A percentile compares a stretch with the other conserved stretches of the same genome.
Evolutionary conservation across 1,140 invertebrate genomes (phyloP).

Genomic region (Drosophila parabipectinata): DNA sequence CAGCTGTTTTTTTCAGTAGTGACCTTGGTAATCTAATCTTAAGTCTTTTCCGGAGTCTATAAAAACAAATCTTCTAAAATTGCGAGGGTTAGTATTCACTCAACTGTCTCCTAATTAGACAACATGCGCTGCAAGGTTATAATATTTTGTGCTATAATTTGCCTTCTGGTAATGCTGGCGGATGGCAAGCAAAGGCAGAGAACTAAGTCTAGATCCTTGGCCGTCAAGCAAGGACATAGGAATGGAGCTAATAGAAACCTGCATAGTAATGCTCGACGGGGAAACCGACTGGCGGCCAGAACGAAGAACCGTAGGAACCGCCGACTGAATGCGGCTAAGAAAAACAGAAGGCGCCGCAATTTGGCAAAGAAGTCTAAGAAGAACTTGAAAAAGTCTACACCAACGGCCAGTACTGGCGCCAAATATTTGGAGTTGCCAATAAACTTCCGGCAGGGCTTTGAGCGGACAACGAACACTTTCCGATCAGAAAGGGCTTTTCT

Average conservation of each 20-base stretch:
- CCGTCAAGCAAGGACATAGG: background rate
- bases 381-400: background rate
- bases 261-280: constrained; percentile 3
- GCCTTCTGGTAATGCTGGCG: constrained; percentile 28
- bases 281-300: constrained; percentile 7
- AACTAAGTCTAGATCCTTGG: constrained; percentile 6
- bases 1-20: constrained; percentile 24
- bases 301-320: background rate
- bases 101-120: constrained; percentile 2
- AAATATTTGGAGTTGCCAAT: constrained; percentile 15
- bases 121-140: constrained; percentile 34
- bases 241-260: background rate
- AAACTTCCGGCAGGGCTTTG: constrained; percentile 35
- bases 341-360: background rate
- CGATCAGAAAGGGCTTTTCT: constrained; percentile 31
- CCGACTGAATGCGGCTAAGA: constrained; percentile 21
- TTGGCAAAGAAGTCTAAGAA: constrained; percentile 8
- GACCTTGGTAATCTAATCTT: constrained; percentile 21
- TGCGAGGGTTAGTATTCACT: constrained; percentile 21
- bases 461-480: constrained; percentile 32
- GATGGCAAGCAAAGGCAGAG: constrained; percentile 25
- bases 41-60: constrained; percentile 9
- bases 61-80: constrained; percentile 19
- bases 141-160: constrained; percentile 26
- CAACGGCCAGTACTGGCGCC: background rate